Conservation (phyloP, 1,140 invertebrate genomes). For the Drosophila dunni region DNA sequence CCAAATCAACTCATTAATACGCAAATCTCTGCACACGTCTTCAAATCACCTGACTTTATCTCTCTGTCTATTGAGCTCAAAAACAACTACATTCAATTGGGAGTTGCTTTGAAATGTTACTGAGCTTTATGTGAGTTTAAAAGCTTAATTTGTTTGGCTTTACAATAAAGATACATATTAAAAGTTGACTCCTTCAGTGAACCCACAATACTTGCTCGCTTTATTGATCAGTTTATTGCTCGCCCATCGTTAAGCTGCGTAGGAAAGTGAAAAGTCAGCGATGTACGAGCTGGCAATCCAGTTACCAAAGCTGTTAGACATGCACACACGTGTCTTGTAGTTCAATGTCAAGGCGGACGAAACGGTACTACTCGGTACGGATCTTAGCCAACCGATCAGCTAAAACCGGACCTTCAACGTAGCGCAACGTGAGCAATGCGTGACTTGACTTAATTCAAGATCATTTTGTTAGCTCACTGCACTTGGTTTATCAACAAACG, state of each 20-base stretch:
- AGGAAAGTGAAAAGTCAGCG: no score
- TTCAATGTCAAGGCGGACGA: constrained; percentile 48
- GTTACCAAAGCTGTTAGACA: neutral
- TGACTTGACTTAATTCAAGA: constrained; percentile 28
- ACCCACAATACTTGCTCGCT: no score
- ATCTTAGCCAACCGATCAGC: constrained; percentile 25
- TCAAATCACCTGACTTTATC: constrained; percentile 1
- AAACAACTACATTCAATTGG: no score
- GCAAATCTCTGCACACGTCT: constrained; percentile 24
- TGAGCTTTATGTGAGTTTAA: no score
- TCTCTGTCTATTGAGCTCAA: neutral
- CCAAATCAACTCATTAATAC: constrained; percentile 25
- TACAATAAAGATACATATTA: no score
- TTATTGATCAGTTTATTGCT: no score
- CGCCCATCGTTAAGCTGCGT: no score
- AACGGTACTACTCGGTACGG: constrained; percentile 16
- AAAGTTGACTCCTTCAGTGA: no score
- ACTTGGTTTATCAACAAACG: neutral
- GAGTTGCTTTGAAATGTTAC: no score
- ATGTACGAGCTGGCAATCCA: neutral
- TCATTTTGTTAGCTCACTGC: neutral
- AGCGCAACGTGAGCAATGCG: constrained; percentile 27
- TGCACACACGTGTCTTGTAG: constrained; percentile 12
- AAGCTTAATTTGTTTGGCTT: no score
- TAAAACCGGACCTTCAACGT: constrained; percentile 4